phyloP scores from a whole-genome alignment of 2,888 invertebrate genomes.

The Lepidocyrtoides sp. region DNA sequence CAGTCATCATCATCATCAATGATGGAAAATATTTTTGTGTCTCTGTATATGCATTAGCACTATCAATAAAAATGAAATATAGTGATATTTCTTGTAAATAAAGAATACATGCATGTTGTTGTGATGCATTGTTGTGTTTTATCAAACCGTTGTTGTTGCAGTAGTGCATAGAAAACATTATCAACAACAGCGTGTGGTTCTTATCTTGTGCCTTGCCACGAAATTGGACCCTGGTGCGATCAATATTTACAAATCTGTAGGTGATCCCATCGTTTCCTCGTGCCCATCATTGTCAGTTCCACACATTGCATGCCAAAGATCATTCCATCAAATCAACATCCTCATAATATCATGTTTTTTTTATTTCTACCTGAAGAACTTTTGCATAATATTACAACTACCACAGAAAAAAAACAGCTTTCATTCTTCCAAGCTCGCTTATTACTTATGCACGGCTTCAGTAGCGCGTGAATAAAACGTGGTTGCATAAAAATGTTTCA shows the following conservation, averaged over 20 bases:
- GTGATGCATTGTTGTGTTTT: conserved; percentile 19
- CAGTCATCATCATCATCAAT: neutral
- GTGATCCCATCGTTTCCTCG: conserved; percentile 66
- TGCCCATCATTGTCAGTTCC: conserved; percentile 71
- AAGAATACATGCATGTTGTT: neutral
- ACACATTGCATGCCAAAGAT: conserved; percentile 72
- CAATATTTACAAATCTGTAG: conserved; percentile 77
- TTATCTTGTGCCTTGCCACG: neutral
- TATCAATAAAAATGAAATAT: neutral
- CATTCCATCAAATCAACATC: conserved; percentile 64
- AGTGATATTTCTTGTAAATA: neutral
- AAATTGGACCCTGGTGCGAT: conserved; percentile 67
- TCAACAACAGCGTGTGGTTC: conserved; percentile 47
- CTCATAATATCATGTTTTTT: conserved; percentile 24
- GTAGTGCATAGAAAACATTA: neutral
- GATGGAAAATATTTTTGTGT: neutral
- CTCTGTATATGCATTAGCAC: too few relatives aligned
- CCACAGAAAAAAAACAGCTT: neutral
- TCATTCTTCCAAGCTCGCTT: too few relatives aligned
- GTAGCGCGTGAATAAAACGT: conserved; percentile 17
- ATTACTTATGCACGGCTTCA: too few relatives aligned
- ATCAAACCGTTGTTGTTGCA: neutral
- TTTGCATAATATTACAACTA: neutral
- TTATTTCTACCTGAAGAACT: conserved; percentile 9
- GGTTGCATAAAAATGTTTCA: conserved; percentile 48